Percentiles rank a stretch among this genome's conserved stretches.
phyloP scores from a whole-genome alignment of 2,888 invertebrate species.

The Teinopalpus imperialis region DNA sequence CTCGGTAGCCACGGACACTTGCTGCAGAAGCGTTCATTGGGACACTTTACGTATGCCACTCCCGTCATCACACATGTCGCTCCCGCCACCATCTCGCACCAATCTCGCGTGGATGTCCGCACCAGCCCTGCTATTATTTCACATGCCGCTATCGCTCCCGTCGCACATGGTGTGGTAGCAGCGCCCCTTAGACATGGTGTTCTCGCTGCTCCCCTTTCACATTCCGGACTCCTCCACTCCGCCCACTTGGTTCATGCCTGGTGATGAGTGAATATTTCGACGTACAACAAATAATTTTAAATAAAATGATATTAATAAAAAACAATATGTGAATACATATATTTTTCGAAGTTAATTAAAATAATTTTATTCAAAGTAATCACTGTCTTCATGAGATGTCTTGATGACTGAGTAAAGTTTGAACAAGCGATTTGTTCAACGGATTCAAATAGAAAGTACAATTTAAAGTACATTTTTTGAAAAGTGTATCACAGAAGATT shows the following conservation, averaged over 20 bases:
- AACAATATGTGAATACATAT: slow-evolving; percentile 29
- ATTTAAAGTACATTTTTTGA: too few relatives aligned
- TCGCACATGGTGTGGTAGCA: slow-evolving; percentile 42
- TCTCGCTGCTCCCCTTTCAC: slow-evolving; percentile 37
- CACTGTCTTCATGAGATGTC: too few relatives aligned
- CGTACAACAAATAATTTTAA: slow-evolving; percentile 43
- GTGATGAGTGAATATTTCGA: slow-evolving; percentile 64
- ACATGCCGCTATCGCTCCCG: slow-evolving; percentile 40
- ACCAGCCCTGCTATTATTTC: slow-evolving; percentile 38
- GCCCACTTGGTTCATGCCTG: slow-evolving; percentile 55
- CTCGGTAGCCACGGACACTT: slow-evolving; percentile 51
- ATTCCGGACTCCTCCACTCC: slow-evolving; percentile 40
- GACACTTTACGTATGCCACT: slow-evolving; percentile 46
- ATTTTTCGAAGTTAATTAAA: too few relatives aligned
- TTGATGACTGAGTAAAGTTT: too few relatives aligned
- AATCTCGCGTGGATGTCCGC: slow-evolving; percentile 51
- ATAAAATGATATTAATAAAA: slow-evolving; percentile 41
- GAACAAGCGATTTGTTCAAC: too few relatives aligned
- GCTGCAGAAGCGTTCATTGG: slow-evolving; percentile 51
- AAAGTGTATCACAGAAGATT: too few relatives aligned
- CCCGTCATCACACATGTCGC: slow-evolving; percentile 38
- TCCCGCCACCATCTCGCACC: slow-evolving; percentile 34
- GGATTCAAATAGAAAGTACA: too few relatives aligned
- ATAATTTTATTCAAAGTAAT: too few relatives aligned
- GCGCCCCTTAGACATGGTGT: slow-evolving; percentile 50